Percentiles rank a stretch among this genome's conserved stretches.
phyloP scores from a whole-genome alignment of 2,888 invertebrate genomes.

The Campoplex nolae region DNA sequence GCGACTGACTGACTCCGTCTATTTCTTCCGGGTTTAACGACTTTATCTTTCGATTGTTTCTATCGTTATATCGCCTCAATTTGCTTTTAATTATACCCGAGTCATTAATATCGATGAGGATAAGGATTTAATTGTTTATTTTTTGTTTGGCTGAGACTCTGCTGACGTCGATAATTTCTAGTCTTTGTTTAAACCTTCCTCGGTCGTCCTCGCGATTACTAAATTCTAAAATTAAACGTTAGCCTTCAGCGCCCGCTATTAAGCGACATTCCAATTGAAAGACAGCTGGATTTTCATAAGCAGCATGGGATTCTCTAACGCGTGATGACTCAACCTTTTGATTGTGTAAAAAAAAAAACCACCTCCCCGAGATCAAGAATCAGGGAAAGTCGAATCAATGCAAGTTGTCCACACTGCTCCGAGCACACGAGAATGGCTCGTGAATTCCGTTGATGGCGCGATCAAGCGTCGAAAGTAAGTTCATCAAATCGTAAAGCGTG shows the following conservation, averaged over 20 bases:
- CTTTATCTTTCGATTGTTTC: slow-evolving; percentile 30
- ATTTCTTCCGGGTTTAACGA: slow-evolving; percentile 55
- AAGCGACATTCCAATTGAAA: neutral
- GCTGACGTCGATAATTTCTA: neutral
- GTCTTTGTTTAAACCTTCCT: too few relatives aligned
- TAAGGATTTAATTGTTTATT: neutral
- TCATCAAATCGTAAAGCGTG: neutral
- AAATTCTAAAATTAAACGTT: neutral
- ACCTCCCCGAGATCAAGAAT: neutral
- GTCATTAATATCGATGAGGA: neutral
- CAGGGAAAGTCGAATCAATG: slow-evolving; percentile 4
- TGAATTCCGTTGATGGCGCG: neutral
- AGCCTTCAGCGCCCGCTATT: neutral
- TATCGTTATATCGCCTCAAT: neutral
- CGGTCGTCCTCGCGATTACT: too few relatives aligned
- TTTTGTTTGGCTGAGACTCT: neutral
- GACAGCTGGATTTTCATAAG: neutral
- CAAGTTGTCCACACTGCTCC: neutral
- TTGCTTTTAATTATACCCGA: neutral
- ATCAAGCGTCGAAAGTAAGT: slow-evolving; percentile 4
- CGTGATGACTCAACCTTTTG: neutral
- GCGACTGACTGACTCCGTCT: slow-evolving; percentile 16
- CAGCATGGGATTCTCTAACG: neutral
- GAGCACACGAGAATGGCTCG: neutral
- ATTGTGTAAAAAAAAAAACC: neutral